Evolutionary conservation across 2,113 vertebrate genomes (phyloP).

Genomic region (Nipponia nippon): DNA sequence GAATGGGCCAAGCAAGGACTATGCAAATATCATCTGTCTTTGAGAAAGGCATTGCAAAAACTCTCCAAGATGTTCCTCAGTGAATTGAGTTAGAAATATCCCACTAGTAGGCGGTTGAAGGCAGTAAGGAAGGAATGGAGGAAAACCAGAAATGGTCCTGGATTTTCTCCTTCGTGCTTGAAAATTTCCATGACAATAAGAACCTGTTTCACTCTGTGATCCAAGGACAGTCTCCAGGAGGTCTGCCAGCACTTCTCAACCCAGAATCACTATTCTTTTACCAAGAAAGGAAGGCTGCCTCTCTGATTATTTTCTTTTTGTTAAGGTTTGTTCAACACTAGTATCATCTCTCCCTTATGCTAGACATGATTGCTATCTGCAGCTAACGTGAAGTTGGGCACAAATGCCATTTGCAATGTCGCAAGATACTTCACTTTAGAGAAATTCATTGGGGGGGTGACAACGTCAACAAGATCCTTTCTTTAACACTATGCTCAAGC

Average conservation of each 20-base stretch:
- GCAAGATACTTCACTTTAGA: not conserved
- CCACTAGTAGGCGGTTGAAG: not conserved
- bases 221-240: not conserved
- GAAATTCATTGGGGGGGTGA: not conserved
- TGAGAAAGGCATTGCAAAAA: not conserved
- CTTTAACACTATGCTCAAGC: not conserved
- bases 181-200: not conserved
- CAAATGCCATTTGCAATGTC: not conserved
- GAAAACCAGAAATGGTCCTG: not conserved
- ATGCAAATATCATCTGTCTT: not conserved
- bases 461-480: not conserved
- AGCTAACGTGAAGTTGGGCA: not conserved
- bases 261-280: not conserved
- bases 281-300: not conserved
- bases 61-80: not conserved
- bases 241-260: not conserved
- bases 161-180: not conserved
- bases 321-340: not conserved
- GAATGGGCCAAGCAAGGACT: not conserved
- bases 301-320: not conserved
- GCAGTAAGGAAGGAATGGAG: not conserved
- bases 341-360: not conserved
- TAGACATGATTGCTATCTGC: not conserved
- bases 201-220: not conserved
- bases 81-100: not conserved